Base-by-base conservation (phyloP, 23 tunicate species). In the Halocynthia roretzi region DNA sequence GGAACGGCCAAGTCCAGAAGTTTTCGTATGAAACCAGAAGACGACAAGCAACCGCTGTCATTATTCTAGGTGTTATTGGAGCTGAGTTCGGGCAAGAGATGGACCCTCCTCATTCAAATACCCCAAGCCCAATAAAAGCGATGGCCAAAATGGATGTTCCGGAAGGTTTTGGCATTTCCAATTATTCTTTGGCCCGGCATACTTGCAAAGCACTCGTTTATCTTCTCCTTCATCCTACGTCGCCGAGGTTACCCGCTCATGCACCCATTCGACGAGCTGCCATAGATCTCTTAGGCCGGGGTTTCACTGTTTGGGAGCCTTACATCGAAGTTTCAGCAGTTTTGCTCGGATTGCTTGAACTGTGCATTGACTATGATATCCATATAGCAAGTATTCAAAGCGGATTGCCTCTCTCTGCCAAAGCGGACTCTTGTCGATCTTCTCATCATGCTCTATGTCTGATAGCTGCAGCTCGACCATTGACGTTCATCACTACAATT, bases 251-350 rank as follows among this genome's bases (percentile, higher is more conserved):
- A 8, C 98, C 98, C 7, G 89, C 86, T 21, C 85, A 86, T 60
- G 83, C 93, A 5, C 98, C 98, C 0, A 78, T 92, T 11, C 63
- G 98, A 17, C 68, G 98, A 57, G 98, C 98, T 6, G 98, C 98
- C 14, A 84, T 93, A 10, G 98, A 93, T 61, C 72, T 93, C 10
- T 63, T 93, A 8, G 98, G 98, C 6, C 67, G 98, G 9, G 98
- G 98, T 10, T 93, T 93, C 76, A 87, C 89, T 11, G 87, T 87
- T 9, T 93, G 98, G 98, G 94, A 93, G 55, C 98, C 98, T 44
- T 93, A 87, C 75, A 84, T 93, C 77, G 98, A 93, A 64, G 94
- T 87, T 5, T 80, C 94, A 5, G 89, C 94, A 22, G 98, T 93
- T 9, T 61, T 93, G 60, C 86, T 93, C 6, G 94, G 89, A 12